A percentile compares a stretch with the other conserved stretches of the same genome.
Conservation (phyloP, 2,888 invertebrate species). For the Cremastinae sp. region DNA sequence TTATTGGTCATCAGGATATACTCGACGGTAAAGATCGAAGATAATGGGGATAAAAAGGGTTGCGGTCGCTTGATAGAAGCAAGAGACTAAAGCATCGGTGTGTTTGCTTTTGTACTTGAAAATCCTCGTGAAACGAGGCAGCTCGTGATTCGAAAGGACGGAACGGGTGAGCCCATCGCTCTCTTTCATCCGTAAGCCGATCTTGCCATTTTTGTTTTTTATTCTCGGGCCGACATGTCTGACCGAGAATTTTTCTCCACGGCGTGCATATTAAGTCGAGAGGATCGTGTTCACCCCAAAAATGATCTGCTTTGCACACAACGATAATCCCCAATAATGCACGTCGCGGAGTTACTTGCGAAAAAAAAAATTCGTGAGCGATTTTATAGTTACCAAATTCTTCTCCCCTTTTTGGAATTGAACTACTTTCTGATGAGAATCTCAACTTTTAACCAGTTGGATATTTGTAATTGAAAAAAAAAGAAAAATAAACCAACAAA, state of each 20-base stretch:
- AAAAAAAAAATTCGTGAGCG: neutral
- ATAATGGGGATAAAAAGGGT: slow-evolving; percentile 44
- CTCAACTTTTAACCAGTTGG: too few relatives aligned
- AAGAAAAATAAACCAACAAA: too few relatives aligned
- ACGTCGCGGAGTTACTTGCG: slow-evolving; percentile 35
- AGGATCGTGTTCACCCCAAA: slow-evolving; percentile 37
- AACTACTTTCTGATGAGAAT: too few relatives aligned
- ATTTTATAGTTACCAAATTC: neutral
- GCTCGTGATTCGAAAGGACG: slow-evolving; percentile 73
- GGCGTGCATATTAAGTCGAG: slow-evolving; percentile 37
- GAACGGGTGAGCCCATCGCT: slow-evolving; percentile 66
- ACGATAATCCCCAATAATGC: slow-evolving; percentile 37
- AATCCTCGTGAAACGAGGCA: slow-evolving; percentile 72
- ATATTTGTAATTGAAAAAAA: too few relatives aligned
- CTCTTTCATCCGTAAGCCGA: slow-evolving; percentile 65
- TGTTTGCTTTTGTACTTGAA: slow-evolving; percentile 72
- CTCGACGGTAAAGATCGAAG: slow-evolving; percentile 3
- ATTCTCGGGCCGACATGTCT: slow-evolving; percentile 41
- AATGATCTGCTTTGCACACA: slow-evolving; percentile 53
- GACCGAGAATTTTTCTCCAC: slow-evolving; percentile 15
- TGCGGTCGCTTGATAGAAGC: too few relatives aligned
- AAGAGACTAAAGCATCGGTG: slow-evolving; percentile 36
- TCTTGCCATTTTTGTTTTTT: slow-evolving; percentile 51
- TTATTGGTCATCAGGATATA: slow-evolving; percentile 34
- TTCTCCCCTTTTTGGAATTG: too few relatives aligned